Evolutionary conservation across 1,140 invertebrate species (phyloP).

Genomic region (Sitophilus oryzae): DNA sequence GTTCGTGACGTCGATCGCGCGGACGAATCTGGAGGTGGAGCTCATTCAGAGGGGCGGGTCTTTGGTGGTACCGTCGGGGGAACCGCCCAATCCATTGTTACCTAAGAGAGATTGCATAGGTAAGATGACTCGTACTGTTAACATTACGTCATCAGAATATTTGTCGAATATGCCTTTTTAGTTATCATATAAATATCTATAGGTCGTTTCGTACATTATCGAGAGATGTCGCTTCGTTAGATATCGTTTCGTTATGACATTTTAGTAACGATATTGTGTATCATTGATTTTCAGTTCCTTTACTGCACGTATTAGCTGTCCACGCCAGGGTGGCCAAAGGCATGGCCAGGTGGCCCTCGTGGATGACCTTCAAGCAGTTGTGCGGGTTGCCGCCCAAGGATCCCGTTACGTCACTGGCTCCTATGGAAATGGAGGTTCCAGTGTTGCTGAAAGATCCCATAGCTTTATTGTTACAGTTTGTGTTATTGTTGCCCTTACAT

Average conservation of each 20-base stretch:
- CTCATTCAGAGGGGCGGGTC: slow-evolving; percentile 79
- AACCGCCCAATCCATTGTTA: slow-evolving; percentile 55
- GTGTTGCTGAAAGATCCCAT: slow-evolving; percentile 77
- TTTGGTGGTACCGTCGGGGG: slow-evolving; percentile 52
- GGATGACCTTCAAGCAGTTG: slow-evolving; percentile 59
- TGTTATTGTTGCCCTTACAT: slow-evolving; percentile 76
- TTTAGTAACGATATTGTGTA: too few species aligned
- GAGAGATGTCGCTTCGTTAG: too few species aligned
- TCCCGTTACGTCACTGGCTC: slow-evolving; percentile 43
- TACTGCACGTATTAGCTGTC: slow-evolving; percentile 80
- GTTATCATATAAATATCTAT: neutral
- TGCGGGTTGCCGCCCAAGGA: slow-evolving; percentile 47
- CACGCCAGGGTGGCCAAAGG: slow-evolving; percentile 61
- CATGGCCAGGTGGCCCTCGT: slow-evolving; percentile 60
- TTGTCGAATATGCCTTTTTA: too few species aligned
- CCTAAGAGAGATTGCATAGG: slow-evolving; percentile 83
- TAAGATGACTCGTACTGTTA: slow-evolving; percentile 43
- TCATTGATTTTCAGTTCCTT: slow-evolving; percentile 66
- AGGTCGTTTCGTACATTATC: too few species aligned
- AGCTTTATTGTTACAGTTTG: slow-evolving; percentile 78
- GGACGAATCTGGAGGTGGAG: slow-evolving; percentile 90
- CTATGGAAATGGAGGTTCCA: slow-evolving; percentile 64
- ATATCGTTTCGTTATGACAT: too few species aligned
- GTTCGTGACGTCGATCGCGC: slow-evolving; percentile 84
- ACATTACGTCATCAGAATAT: neutral